Conservation (phyloP, 2,888 invertebrate genomes). For the Pterobdella sp. region DNA sequence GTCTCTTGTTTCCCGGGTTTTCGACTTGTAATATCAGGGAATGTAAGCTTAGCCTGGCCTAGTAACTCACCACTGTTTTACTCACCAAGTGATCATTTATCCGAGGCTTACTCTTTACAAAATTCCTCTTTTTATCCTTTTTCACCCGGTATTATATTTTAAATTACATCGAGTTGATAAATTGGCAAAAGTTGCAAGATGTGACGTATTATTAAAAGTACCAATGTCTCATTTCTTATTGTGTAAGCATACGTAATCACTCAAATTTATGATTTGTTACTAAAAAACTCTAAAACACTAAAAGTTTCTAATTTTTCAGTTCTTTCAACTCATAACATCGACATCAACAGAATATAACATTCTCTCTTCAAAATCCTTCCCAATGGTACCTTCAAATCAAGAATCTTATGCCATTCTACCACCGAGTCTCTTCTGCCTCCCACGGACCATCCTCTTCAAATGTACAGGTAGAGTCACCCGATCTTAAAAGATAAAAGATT, state of each 20-base stretch:
- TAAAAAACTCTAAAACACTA: neutral
- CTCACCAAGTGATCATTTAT: neutral
- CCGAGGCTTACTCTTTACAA: neutral
- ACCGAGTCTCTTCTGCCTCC: neutral
- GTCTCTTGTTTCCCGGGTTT: neutral
- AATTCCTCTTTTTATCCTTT: neutral
- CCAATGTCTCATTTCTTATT: neutral
- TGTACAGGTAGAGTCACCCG: neutral
- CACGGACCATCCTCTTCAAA: neutral
- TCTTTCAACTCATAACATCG: neutral
- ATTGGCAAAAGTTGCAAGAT: neutral
- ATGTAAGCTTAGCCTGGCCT: neutral
- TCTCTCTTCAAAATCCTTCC: neutral
- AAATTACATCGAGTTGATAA: neutral
- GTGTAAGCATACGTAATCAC: neutral
- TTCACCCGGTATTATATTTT: slow-evolving; percentile 5
- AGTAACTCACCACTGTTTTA: neutral
- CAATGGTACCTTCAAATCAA: neutral
- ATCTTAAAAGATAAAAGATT: neutral
- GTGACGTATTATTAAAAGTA: slow-evolving; percentile 10
- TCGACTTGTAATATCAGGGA: neutral
- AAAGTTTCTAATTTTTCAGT: neutral
- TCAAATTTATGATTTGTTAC: neutral
- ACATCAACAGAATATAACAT: neutral
- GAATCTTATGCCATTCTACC: neutral